Evolutionary conservation across 1,140 invertebrate species (phyloP), one percentile per base, ranked within the genome.

Genomic region (Drosophila dunni): DNA sequence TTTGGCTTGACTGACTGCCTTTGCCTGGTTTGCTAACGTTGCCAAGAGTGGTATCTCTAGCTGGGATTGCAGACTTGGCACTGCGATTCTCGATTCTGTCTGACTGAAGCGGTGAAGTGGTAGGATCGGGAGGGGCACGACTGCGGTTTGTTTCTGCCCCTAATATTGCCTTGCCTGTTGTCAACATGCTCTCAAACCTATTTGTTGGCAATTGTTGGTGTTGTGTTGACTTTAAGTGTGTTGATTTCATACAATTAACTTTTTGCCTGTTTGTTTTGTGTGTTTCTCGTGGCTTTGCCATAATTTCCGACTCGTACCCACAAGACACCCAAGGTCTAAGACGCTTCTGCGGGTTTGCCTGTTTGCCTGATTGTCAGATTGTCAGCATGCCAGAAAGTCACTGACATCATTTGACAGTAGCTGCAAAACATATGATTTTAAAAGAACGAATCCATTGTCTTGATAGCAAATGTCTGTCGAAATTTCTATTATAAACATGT

Each of bases 171-270:
- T 88, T 88, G 84, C 79, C 77, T 89, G 84, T 78, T 88, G 84
- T 84, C 80, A 89, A 88, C 74, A 89, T 78, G 77, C 66, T 84
- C 66, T 84, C 67, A 78, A 78, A 71, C 68, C 78, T 66, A 74
- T 85, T 75, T 78, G 81, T 73, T 78, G 81, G 58, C 61, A 67
- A 60, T 60, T 72, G 74, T 63, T 74, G 64, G 69, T 74, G 78
- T 70, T 89, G 78, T 89, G 78, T 89, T 88, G 84, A 89, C 84
- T 84, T 80, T 73, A 89, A 89, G 77, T 80, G 74, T 89, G 84
- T 84, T 88, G 84, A 88, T 89, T 88, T 89, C 84, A 88, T 88
- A 89, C 84, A 88, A 89, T 89, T 88, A 89, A 89, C 84, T 88
- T 88, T 89, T 88, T 79, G 83, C 76, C 77, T 75, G 84, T 88